phyloP scores from a whole-genome alignment of 2,113 vertebrate genomes.

The Perca flavescens region DNA sequence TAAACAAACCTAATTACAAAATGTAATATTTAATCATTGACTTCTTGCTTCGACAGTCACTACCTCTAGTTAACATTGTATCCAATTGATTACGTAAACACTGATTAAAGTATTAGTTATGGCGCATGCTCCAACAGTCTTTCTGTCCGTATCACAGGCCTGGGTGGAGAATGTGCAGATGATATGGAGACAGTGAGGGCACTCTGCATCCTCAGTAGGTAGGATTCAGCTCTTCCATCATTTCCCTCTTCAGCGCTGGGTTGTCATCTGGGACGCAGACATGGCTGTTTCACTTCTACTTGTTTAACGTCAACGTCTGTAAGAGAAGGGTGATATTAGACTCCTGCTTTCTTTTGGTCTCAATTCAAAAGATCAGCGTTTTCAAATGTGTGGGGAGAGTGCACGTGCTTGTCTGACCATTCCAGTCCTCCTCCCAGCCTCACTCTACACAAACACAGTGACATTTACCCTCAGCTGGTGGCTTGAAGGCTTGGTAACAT shows the following conservation, averaged over 20 bases:
- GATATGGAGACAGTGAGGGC: background rate
- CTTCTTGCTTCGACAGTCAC: background rate
- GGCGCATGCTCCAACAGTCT: background rate
- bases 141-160: background rate
- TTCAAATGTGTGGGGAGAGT: background rate
- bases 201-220: background rate
- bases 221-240: background rate
- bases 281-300: constrained; percentile 32
- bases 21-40: background rate
- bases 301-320: constrained; percentile 41
- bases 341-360: background rate
- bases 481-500: constrained; percentile 79
- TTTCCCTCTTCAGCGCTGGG: background rate
- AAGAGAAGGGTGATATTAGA: constrained; percentile 6
- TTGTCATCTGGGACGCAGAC: background rate
- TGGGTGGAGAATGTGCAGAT: constrained; percentile 1
- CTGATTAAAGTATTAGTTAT: background rate
- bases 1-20: constrained; percentile 23
- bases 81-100: background rate
- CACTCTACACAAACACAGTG: constrained; percentile 28
- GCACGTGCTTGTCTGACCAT: background rate
- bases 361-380: background rate
- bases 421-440: background rate
- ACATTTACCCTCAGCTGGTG: constrained; percentile 67
- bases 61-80: background rate